A percentile compares a stretch with the other conserved stretches of the same genome.
Conservation (phyloP, 2,888 invertebrate species). For the Sinhomidia bicolor region DNA sequence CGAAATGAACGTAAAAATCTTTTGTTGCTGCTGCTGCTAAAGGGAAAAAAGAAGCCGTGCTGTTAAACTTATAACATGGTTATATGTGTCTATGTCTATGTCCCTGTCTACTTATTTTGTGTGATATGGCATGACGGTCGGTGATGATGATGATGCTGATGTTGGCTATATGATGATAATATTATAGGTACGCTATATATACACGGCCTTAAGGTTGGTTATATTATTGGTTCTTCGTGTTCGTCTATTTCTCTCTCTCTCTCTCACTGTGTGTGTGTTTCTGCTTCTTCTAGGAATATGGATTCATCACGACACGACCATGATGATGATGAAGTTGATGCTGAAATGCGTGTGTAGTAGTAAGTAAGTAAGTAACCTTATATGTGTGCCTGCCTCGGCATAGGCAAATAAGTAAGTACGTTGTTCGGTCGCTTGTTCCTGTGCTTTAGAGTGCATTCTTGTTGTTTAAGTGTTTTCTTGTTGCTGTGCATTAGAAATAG, state of each 20-base stretch:
- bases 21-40: constrained; percentile 13
- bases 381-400: constrained; percentile 48
- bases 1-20: not conserved
- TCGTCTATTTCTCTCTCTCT: not conserved
- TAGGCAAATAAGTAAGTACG: constrained; percentile 62
- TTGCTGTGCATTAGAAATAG: constrained; percentile 66
- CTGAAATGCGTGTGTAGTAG: constrained; percentile 62
- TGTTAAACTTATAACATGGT: not conserved
- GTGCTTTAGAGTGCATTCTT: constrained; percentile 69
- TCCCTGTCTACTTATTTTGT: constrained; percentile 17
- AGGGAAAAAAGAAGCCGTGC: constrained; percentile 5
- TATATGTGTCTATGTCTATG: constrained; percentile 17
- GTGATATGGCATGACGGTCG: constrained; percentile 24
- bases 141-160: constrained; percentile 26
- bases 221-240: constrained; percentile 43
- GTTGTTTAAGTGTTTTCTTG: constrained; percentile 65
- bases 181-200: not conserved
- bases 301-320: constrained; percentile 47
- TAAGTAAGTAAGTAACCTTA: constrained; percentile 66
- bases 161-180: not conserved
- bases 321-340: constrained; percentile 67
- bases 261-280: not conserved
- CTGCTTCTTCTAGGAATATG: constrained; percentile 63
- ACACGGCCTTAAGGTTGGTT: constrained; percentile 25
- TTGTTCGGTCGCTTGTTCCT: constrained; percentile 68